Evolutionary conservation across 2,797 vertebrate genomes (phyloP), one percentile per base, ranked within the genome.

Genomic region (Anguilla anguilla): DNA sequence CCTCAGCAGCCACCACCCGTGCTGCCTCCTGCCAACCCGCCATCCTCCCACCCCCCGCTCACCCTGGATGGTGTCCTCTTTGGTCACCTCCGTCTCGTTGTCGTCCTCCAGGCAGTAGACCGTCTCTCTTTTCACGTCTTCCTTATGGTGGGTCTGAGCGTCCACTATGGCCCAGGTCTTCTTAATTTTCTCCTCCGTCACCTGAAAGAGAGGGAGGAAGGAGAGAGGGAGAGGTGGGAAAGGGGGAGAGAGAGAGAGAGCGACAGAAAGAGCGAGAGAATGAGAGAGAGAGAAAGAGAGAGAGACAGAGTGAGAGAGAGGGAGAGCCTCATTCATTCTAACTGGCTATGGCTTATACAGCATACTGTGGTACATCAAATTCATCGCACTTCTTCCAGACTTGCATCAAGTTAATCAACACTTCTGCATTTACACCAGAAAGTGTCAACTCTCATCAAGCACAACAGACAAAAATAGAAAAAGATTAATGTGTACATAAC

Each of bases 11-110:
- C 39, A 43, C 3, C 3, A 43, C 39, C 39, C 39, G 39, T 43
- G 39, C 39, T 43, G 39, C 39, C 39, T 43, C 39, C 39, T 43
- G 39, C 39, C 39, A 43, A 43, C 35, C 43, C 22, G 22, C 67
- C 0, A 25, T 69, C 67, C 25, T 1, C 15, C 74, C 39, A 31
- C 43, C 81, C 81, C 64, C 4, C 31, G 17, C 84, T 69, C 84
- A 99, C 99, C 99, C 96, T 98, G 98, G 93, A 99, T 97, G 89
- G 93, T 98, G 79, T 99, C 97, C 0, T 98, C 98, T 91, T 89
- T 97, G 86, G 93, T 93, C 92, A 99, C 94, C 92, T 99, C 99
- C 0, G 98, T 99, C 93, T 99, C 98, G 0, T 99, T 96, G 89
- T 99, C 98, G 4, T 99, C 98, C 61, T 99, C 96, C 92, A 98